Evolutionary conservation across 2,888 invertebrate genomes (phyloP).

Genomic region (Hyles lineata): DNA sequence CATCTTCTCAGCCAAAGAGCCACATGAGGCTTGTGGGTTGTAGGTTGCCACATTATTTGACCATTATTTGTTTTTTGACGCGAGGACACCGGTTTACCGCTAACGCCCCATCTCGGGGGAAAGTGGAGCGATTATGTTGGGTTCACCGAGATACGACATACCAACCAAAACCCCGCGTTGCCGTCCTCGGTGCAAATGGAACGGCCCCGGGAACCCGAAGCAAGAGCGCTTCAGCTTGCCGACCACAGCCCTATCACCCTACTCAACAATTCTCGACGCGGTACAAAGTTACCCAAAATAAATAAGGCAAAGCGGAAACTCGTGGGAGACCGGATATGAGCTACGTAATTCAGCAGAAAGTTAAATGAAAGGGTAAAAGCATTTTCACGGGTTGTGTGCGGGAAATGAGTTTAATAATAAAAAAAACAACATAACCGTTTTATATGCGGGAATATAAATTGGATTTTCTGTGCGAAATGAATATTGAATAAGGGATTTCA

Average conservation of each 20-base stretch:
- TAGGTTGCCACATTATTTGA: no score
- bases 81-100: no score
- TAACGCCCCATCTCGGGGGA: no score
- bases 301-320: constrained; percentile 10
- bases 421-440: background rate
- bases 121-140: no score
- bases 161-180: no score
- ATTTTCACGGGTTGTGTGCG: constrained; percentile 11
- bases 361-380: constrained; percentile 18
- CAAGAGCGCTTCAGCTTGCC: no score
- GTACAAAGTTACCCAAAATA: constrained; percentile 7
- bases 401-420: constrained; percentile 4
- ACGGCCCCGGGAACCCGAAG: no score
- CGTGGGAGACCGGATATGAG: constrained; percentile 26
- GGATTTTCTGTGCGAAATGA: background rate
- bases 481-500: background rate
- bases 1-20: no score
- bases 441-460: background rate
- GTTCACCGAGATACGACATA: no score
- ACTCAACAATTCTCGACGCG: constrained; percentile 4
- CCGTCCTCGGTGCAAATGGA: no score
- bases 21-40: no score
- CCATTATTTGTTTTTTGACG: no score
- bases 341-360: constrained; percentile 12
- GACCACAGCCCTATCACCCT: background rate